phyloP scores from a whole-genome alignment of 1,140 invertebrate genomes.

The Apocrypta bakeri region DNA sequence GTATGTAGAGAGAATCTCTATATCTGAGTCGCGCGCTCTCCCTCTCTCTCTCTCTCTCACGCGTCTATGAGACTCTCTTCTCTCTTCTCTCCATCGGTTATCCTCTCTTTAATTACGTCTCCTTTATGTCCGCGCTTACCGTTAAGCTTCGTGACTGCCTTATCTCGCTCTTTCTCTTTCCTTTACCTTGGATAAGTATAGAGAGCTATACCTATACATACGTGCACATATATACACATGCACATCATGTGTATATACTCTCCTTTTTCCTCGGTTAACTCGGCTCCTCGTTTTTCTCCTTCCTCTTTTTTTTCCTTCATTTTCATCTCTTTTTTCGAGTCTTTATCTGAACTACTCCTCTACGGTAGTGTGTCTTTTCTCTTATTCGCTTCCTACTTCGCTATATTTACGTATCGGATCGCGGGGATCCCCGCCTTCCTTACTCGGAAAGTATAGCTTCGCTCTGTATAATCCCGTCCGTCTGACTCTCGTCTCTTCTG shows the following conservation, averaged over 20 bases:
- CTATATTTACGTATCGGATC: background rate
- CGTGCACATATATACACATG: background rate
- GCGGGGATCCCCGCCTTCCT: background rate
- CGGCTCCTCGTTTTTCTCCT: background rate
- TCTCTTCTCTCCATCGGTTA: constrained; percentile 1
- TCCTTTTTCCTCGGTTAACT: background rate
- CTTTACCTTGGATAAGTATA: background rate
- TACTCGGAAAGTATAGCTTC: constrained; percentile 14
- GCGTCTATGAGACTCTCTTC: background rate
- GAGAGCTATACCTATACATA: background rate
- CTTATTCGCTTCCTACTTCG: background rate
- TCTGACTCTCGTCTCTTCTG: background rate
- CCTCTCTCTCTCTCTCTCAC: background rate
- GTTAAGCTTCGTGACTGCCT: constrained; percentile 39
- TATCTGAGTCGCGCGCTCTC: too few species aligned
- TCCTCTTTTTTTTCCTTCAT: background rate
- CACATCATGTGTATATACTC: background rate
- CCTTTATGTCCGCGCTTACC: constrained; percentile 44
- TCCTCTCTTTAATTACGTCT: constrained; percentile 49
- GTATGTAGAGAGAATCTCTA: too few species aligned
- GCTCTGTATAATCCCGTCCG: constrained; percentile 4
- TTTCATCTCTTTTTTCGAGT: too few species aligned
- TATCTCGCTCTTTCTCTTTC: constrained; percentile 39
- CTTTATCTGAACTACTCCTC: too few species aligned
- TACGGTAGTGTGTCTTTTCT: background rate